A percentile compares a stretch with the other conserved stretches of the same genome.
Evolutionary conservation across 1,140 invertebrate species (phyloP).

Genomic region (Drosophila willistoni): DNA sequence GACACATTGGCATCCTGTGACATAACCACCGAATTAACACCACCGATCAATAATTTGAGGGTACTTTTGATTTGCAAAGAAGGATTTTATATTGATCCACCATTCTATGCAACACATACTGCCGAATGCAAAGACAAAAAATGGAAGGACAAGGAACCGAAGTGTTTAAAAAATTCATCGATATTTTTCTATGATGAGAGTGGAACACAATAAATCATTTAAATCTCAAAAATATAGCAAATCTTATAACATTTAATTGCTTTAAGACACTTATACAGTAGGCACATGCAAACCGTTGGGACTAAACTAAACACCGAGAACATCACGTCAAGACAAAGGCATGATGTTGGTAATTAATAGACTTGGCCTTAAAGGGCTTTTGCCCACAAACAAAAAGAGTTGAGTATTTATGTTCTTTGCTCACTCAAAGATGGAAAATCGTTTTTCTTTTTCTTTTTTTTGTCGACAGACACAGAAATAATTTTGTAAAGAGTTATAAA

Average conservation of each 20-base stretch:
- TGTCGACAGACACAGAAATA: slow-evolving; percentile 6
- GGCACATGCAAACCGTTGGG: not conserved
- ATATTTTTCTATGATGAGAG: too few species aligned
- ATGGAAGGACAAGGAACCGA: not conserved
- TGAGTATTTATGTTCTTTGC: not conserved
- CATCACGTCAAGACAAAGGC: not conserved
- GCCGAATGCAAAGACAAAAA: not conserved
- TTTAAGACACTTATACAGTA: not conserved
- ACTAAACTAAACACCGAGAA: not conserved
- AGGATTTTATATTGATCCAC: not conserved
- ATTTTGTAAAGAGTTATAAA: slow-evolving; percentile 30
- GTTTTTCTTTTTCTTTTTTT: too few species aligned
- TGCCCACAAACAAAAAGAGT: slow-evolving; percentile 1
- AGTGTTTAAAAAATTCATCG: too few species aligned
- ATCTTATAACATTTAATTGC: too few species aligned
- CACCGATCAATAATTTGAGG: not conserved
- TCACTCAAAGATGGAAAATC: slow-evolving; percentile 9
- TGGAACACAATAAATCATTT: too few species aligned
- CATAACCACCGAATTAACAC: not conserved
- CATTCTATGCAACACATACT: too few species aligned
- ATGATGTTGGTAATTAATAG: not conserved
- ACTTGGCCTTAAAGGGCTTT: not conserved
- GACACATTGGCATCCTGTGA: not conserved
- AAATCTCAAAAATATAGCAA: too few species aligned
- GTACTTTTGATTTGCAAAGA: not conserved